These are phyloP conservation scores for Neostethus bicornis DNA, from an alignment of 2,797 vertebrate species.

Conservation along the genomic window DNA sequence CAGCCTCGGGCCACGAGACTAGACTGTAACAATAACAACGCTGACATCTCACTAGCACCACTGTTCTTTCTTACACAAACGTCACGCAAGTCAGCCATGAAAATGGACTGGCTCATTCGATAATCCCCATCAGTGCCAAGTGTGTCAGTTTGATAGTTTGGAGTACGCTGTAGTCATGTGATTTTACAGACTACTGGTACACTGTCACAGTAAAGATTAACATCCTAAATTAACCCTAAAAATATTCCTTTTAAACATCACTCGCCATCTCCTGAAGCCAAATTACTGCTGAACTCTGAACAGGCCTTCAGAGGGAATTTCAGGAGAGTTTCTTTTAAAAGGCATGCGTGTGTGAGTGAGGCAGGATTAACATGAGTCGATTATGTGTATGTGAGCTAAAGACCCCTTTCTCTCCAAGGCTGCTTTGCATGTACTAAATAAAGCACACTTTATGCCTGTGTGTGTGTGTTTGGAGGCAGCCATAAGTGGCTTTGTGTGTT, in stretches of 20 bases:
- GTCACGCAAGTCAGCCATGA: conserved; percentile 55
- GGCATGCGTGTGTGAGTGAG: background rate
- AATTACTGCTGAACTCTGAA: background rate
- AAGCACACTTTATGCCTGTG: background rate
- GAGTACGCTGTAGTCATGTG: background rate
- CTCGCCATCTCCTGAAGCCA: background rate
- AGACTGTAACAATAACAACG: conserved; percentile 76
- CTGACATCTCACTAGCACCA: conserved; percentile 68
- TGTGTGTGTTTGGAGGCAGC: background rate
- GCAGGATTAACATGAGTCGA: background rate
- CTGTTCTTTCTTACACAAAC: conserved; percentile 48
- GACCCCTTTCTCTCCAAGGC: conserved; percentile 5
- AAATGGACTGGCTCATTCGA: conserved; percentile 45
- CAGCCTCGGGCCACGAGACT: conserved; percentile 73
- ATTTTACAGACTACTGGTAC: background rate
- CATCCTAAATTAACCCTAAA: background rate
- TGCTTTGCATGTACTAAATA: conserved; percentile 3
- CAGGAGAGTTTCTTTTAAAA: conserved; percentile 1
- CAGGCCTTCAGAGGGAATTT: background rate
- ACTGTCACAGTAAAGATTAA: background rate
- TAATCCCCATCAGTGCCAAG: conserved; percentile 47
- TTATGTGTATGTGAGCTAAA: background rate
- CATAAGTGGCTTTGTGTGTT: background rate
- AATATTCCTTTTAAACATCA: background rate
- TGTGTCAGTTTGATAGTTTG: conserved; percentile 38